Percentiles rank a stretch among this genome's conserved stretches.
These are phyloP conservation scores for Cybosia mesomella DNA, from an alignment of 2,888 invertebrate species.

Conservation along the genomic window DNA sequence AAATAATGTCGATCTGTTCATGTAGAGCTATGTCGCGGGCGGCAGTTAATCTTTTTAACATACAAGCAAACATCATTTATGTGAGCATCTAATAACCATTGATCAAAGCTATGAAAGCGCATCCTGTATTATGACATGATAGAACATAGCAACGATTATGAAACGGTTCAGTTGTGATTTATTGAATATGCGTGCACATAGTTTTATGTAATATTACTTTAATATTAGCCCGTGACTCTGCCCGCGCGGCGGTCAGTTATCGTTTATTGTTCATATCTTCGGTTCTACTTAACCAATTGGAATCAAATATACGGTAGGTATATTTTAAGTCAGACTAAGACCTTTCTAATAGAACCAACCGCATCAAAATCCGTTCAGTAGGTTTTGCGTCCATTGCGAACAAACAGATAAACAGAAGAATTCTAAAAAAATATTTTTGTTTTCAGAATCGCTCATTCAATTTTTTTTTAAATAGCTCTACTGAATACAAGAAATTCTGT, in stretches of 20 bases:
- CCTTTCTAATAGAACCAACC: too few species aligned
- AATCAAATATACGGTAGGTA: too few species aligned
- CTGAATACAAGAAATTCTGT: not conserved
- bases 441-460: too few species aligned
- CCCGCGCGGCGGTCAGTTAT: too few species aligned
- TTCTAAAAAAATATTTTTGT: too few species aligned
- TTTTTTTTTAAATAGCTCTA: not conserved
- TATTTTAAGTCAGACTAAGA: too few species aligned
- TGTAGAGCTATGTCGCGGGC: not conserved
- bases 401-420: too few species aligned
- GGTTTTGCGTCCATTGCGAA: too few species aligned
- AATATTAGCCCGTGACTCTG: too few species aligned
- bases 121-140: slow-evolving; percentile 22
- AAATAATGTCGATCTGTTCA: not conserved
- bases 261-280: too few species aligned
- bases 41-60: slow-evolving; percentile 1
- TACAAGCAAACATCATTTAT: slow-evolving; percentile 15
- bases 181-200: slow-evolving; percentile 7
- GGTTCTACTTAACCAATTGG: too few species aligned
- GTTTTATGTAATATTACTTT: not conserved
- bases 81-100: slow-evolving; percentile 11
- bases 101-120: slow-evolving; percentile 18
- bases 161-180: slow-evolving; percentile 14
- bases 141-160: slow-evolving; percentile 20
- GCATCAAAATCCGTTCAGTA: too few species aligned